Evolutionary conservation across 2,888 invertebrate species (phyloP), one percentile per base, ranked within the genome.

Genomic region (Nebria salina): DNA sequence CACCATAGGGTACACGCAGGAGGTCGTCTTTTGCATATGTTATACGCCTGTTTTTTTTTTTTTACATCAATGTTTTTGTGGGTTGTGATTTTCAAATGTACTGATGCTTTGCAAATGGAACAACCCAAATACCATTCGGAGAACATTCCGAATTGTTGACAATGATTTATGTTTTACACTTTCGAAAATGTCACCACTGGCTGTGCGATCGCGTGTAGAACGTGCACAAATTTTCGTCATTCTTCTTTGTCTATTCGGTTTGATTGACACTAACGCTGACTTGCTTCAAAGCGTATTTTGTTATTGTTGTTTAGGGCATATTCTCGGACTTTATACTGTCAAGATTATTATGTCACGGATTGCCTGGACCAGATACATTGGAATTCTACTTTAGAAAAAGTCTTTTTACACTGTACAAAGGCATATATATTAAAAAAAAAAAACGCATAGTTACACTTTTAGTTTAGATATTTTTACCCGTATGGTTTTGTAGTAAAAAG

Each of bases 81-180:
- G 72, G 7, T 65, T 72, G 76, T 76, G 76, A 76, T 76, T 76
- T 76, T 65, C 73, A 73, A 72, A 72, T 73, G 77, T 78, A 73
- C 34, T 34, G 34, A 34, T 78, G 65, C 72, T 65, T 66, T 72
- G 73, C 65, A 79, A 68, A 79, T 74, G 79, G 75, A 75, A 74
- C 74, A 25, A 20, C 73, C 7, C 54, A 54, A 54, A 8, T 54
- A 54, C 11, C 8, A 54, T 54, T 54, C 77, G 41, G 42, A 66
- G 66, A 68, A 66, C 76, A 76, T 76, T 76, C 76, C 41, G 66
- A 25, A 65, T 41, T 43, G 75, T 66, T 79, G 79, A 79, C 79
- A 79, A 79, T 79, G 79, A 79, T 79, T 79, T 79, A 79, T 79
- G 79, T 66, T 79, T 75, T 74, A 75, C 68, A 75, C 79, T 74